Conservation (phyloP, 2,888 invertebrate species). For the Heliconius sara region DNA sequence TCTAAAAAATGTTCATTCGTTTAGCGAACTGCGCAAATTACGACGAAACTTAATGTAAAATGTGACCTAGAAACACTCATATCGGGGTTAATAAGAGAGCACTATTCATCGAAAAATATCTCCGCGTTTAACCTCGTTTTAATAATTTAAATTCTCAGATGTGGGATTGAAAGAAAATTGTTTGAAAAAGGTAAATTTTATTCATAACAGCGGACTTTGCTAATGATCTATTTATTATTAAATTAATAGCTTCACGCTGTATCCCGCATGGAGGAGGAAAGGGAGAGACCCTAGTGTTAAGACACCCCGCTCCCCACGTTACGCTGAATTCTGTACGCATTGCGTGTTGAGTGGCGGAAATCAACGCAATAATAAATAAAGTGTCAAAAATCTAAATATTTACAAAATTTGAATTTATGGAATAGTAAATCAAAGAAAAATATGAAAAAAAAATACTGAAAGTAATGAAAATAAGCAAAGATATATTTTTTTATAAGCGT, state of each 20-base stretch:
- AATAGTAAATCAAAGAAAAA: background rate
- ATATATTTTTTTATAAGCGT: background rate
- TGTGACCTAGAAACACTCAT: constrained; percentile 27
- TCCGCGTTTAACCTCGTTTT: constrained; percentile 37
- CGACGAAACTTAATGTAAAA: constrained; percentile 12
- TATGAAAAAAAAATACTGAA: background rate
- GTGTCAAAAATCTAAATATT: background rate
- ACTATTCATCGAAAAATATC: constrained; percentile 35
- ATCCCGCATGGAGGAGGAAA: too few relatives aligned
- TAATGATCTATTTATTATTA: background rate
- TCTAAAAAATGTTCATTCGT: background rate
- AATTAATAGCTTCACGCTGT: background rate
- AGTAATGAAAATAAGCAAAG: too few relatives aligned
- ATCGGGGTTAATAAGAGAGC: constrained; percentile 41
- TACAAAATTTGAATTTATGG: background rate
- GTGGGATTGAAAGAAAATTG: constrained; percentile 38
- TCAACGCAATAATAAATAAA: too few relatives aligned
- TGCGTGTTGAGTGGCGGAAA: too few relatives aligned
- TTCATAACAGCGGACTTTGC: constrained; percentile 22
- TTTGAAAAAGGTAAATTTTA: constrained; percentile 30
- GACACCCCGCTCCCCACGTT: background rate
- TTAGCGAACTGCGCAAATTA: constrained; percentile 1
- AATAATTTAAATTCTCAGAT: constrained; percentile 34
- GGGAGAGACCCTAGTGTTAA: background rate
- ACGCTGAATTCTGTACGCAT: background rate